Evolutionary conservation across 2,888 invertebrate genomes (phyloP), one percentile per base, ranked within the genome.

Genomic region (Microctonus brassicae): DNA sequence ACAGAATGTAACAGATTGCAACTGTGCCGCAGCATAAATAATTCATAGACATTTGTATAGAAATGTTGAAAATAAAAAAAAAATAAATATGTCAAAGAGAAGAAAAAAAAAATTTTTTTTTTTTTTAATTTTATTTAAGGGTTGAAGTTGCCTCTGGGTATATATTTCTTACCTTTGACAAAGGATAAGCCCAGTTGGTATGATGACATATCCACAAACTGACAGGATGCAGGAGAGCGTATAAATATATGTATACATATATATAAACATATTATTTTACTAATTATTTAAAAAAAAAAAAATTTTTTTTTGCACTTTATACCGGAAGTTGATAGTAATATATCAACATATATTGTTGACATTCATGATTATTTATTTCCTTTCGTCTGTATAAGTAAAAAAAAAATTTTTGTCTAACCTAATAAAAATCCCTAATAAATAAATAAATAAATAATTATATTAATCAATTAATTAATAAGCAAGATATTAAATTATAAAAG

Each of bases 221-320:
- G 83, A 83, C 82, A 83, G 83, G 78, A 77, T 73, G 77, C 80
- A 82, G 77, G 78, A 66, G 74, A 81, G 80, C 83, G 80, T 82
- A 80, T 80, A 82, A n/a, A n/a, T 39, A n/a, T 39, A 10, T n/a
- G n/a, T n/a, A 39, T 39, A 39, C 10, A 9, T n/a, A 39, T 39
- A 39, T 39, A 39, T n/a, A 39, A n/a, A 13, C 3, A n/a, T 17
- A 17, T 3, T 4, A 6, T 24, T 24, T 3, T 10, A 11, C 10
- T 55, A 26, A 26, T 55, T 22, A 26, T 26, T 55, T 1, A 26
- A 24, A 11, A 3, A 24, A 10, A 53, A 24, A 7, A 10, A 20
- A 20, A 20, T 42, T 20, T 53, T n/a, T 26, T 55, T 22, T 9
- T 11, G 24, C 24, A 55, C 4, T 26, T 13, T 26, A 55, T 17